Evolutionary conservation across 2,113 vertebrate genomes (phyloP).

Genomic region (Pyxicephalus adspersus): DNA sequence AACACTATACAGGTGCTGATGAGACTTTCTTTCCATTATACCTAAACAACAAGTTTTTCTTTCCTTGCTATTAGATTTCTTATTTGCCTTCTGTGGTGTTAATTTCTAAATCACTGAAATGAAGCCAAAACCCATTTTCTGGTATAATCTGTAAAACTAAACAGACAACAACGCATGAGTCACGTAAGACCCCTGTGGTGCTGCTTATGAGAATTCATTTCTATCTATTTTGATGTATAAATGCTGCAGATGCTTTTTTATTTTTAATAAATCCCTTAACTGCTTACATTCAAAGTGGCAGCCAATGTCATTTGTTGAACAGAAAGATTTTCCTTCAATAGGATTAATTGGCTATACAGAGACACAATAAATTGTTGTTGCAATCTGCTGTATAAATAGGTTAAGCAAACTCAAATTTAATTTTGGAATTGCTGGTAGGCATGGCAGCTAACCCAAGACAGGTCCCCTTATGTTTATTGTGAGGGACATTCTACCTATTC

Average conservation of each 20-base stretch:
- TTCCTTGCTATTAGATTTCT: too few relatives aligned
- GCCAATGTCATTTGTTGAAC: not conserved
- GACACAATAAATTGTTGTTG: too few relatives aligned
- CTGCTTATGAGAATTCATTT: not conserved
- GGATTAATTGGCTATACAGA: too few relatives aligned
- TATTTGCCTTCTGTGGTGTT: not conserved
- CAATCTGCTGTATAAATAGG: too few relatives aligned
- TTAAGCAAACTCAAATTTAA: too few relatives aligned
- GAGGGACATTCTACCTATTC: too few relatives aligned
- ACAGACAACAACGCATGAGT: not conserved
- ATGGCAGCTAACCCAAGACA: too few relatives aligned
- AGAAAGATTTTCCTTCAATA: not conserved
- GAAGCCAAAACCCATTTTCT: not conserved
- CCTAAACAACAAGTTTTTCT: too few relatives aligned
- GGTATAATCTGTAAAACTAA: slow-evolving; percentile 18
- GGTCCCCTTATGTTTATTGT: too few relatives aligned
- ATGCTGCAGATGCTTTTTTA: not conserved
- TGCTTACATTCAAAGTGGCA: not conserved
- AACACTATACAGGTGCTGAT: too few relatives aligned
- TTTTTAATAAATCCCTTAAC: not conserved
- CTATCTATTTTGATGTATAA: not conserved
- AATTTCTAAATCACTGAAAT: slow-evolving; percentile 16
- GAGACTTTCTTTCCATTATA: too few relatives aligned
- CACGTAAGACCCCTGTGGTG: not conserved
- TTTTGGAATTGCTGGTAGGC: too few relatives aligned